These are phyloP conservation scores for Microtus oregoni DNA, from an alignment of 2,113 vertebrate species.

Conservation along the genomic window DNA sequence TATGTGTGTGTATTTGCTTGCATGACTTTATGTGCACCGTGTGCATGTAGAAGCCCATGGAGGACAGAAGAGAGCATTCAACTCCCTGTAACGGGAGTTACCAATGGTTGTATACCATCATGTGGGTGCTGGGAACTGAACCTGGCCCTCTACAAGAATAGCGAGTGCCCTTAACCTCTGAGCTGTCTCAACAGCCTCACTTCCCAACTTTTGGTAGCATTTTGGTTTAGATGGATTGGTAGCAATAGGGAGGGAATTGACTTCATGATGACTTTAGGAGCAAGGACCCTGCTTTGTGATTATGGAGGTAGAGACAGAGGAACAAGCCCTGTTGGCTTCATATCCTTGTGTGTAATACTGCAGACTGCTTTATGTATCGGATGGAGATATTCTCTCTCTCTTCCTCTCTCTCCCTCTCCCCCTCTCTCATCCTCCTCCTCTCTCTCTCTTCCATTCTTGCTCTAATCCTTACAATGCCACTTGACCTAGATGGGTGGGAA, in stretches of 20 bases:
- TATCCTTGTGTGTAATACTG: background rate
- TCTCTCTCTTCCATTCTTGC: too few relatives aligned
- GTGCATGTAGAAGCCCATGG: too few relatives aligned
- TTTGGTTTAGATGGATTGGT: constrained; percentile 26
- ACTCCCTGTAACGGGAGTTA: too few relatives aligned
- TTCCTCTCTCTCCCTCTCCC: too few relatives aligned
- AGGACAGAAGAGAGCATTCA: too few relatives aligned
- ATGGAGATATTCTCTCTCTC: background rate
- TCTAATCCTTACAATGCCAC: background rate
- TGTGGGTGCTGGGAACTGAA: background rate
- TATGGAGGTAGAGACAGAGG: background rate
- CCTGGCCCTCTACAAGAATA: too few relatives aligned
- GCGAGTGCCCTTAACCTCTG: background rate
- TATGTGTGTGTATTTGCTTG: too few relatives aligned
- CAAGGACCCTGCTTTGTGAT: background rate
- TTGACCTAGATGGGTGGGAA: background rate
- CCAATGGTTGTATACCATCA: too few relatives aligned
- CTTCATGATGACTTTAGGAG: background rate
- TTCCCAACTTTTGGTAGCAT: background rate
- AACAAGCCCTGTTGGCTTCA: background rate
- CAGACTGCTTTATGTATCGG: background rate
- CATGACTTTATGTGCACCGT: too few relatives aligned
- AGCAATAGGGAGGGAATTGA: background rate
- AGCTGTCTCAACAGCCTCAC: background rate
- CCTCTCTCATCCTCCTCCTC: too few relatives aligned